Base-by-base conservation (phyloP, 2,888 invertebrate species). In the Heteropelma amictum region DNA sequence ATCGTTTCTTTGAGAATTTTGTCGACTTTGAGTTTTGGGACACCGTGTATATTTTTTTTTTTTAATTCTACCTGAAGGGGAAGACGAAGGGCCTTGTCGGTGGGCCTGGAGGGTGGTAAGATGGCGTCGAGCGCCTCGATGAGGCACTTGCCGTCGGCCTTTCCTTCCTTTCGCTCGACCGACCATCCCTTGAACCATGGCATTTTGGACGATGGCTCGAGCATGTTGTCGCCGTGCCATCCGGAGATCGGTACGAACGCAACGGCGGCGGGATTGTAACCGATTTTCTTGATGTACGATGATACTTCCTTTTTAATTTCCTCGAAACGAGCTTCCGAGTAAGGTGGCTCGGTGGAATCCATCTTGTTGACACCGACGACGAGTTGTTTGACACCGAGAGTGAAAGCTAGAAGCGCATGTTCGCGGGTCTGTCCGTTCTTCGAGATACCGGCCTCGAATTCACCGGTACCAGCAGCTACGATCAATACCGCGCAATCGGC, bases 181-280 rank as follows among this genome's bases (percentile, higher is more conserved):
- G 90, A 89, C 98, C 98, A 99, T 92, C 98, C 98, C 94, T 98
- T 98, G 93, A 95, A 95, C 98, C 98, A 98, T 81, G 93, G 91
- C 97, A 98, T 99, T 91, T 98, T 99, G 87, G 92, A 91, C 67
- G 98, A 98, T 77, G 94, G 90, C 92, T 99, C 99, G 91, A 99
- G 92, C 98, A 99, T 99, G 94, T 99, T 99, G 92, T 99, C 99
- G 90, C 99, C 99, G 90, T 98, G 97, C 98, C 98, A 99, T 87
- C 99, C 99, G 87, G 99, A 99, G 91, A 99, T 99, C 88, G 99
- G 99, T 78, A 99, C 98, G 91, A 99, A 99, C 80, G 99, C 95
- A 85, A 99, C 98, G 63, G 96, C 94, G 84, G 95, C 95, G 79
- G 99, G 98, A 91, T 99, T 99, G 94, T 99, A 99, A 91, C 99